These are phyloP conservation scores for Thunnus thynnus DNA, from an alignment of 2,113 vertebrate genomes.

Conservation along the genomic window DNA sequence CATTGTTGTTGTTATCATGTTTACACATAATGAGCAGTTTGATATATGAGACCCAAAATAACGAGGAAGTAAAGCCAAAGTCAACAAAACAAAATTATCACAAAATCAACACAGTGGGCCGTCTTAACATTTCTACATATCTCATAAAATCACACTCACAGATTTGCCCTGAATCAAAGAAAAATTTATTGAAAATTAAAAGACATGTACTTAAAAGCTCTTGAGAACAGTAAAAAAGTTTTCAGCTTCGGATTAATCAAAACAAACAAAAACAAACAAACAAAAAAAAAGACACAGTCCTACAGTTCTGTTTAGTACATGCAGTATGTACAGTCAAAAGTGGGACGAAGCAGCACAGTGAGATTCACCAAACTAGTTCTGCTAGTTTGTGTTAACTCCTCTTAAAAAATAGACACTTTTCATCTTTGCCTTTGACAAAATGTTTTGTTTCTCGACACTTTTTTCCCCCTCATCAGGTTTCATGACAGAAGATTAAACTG, in stretches of 20 bases:
- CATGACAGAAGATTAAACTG: slow-evolving; percentile 1
- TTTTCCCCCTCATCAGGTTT: not conserved
- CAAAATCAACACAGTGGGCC: not conserved
- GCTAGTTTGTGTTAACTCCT: slow-evolving; percentile 11
- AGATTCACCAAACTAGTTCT: slow-evolving; percentile 27
- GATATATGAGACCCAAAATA: not conserved
- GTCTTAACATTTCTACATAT: not conserved
- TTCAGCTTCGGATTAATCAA: slow-evolving; percentile 50
- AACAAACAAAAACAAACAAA: slow-evolving; percentile 40
- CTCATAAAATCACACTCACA: slow-evolving; percentile 8
- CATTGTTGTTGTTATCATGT: too few species aligned
- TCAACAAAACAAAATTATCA: too few species aligned
- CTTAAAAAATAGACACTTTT: slow-evolving; percentile 19
- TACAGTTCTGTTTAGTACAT: slow-evolving; percentile 60
- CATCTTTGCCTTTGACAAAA: not conserved
- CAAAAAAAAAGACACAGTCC: slow-evolving; percentile 1
- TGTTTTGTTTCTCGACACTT: not conserved
- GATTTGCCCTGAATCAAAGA: slow-evolving; percentile 57
- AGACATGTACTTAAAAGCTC: slow-evolving; percentile 62
- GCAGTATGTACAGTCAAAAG: slow-evolving; percentile 64
- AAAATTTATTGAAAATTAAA: slow-evolving; percentile 79
- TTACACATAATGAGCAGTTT: too few species aligned
- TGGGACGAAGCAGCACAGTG: slow-evolving; percentile 43
- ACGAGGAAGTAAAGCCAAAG: not conserved
- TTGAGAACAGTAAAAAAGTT: slow-evolving; percentile 72